These are phyloP conservation scores for Pituophis catenifer DNA, from an alignment of 2,113 vertebrate species.

Conservation along the genomic window DNA sequence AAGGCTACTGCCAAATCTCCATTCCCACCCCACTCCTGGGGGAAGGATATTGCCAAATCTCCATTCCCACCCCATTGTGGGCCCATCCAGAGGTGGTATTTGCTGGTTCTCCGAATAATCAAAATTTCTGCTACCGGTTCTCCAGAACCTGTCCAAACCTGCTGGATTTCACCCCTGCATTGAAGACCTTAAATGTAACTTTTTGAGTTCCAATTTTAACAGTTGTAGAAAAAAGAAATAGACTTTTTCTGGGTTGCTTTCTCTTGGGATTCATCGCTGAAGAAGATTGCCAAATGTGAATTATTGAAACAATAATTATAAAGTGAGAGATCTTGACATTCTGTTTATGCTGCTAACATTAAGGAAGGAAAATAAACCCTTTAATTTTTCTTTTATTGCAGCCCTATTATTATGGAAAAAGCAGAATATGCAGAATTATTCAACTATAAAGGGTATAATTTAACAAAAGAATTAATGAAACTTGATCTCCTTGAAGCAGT, in stretches of 20 bases:
- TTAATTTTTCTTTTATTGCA: neutral
- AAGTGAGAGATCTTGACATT: neutral
- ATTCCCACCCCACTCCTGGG: too few relatives aligned
- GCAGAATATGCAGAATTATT: fast-evolving
- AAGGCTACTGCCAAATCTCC: too few relatives aligned
- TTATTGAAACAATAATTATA: neutral
- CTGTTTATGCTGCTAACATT: neutral
- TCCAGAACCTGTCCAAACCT: too few relatives aligned
- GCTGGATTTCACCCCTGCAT: too few relatives aligned
- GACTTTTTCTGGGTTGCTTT: neutral
- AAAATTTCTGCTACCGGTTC: too few relatives aligned
- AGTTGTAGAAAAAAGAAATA: neutral
- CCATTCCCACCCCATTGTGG: too few relatives aligned
- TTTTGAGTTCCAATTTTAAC: neutral
- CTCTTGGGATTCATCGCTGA: neutral
- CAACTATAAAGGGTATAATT: neutral
- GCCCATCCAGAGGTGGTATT: too few relatives aligned
- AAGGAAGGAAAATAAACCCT: neutral
- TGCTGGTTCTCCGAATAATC: too few relatives aligned
- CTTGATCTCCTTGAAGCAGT: neutral
- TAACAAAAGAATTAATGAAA: neutral
- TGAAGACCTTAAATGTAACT: neutral
- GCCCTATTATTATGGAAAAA: neutral
- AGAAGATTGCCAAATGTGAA: neutral
- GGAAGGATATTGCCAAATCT: too few relatives aligned